Conservation (phyloP, 1,140 invertebrate species). For the Nephila pilipes region DNA sequence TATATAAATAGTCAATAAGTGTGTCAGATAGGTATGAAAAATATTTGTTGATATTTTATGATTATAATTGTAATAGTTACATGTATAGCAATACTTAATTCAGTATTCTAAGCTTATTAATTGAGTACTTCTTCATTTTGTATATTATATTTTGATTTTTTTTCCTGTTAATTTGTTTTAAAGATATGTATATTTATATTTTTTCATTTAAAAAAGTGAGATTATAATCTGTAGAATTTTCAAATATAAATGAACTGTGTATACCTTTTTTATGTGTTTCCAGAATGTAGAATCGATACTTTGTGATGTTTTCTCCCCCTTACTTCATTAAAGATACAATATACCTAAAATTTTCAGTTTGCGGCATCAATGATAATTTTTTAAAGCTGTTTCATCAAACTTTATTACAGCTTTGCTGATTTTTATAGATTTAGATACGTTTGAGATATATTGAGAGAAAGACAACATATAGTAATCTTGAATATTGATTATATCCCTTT, state of each 20-base stretch:
- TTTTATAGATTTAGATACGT: not conserved
- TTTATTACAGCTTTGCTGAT: too few species aligned
- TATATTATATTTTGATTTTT: not conserved
- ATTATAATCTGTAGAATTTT: not conserved
- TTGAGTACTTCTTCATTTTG: not conserved
- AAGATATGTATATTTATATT: slow-evolving; percentile 6
- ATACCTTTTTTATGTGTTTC: too few species aligned
- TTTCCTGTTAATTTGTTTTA: not conserved
- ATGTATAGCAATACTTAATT: not conserved
- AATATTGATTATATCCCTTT: too few species aligned
- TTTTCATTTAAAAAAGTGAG: not conserved
- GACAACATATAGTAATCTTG: not conserved
- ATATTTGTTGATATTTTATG: not conserved
- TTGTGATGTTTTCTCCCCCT: too few species aligned
- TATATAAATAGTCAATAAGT: not conserved
- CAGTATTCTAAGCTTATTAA: not conserved
- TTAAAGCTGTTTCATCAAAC: too few species aligned
- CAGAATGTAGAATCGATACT: too few species aligned
- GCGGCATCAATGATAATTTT: too few species aligned
- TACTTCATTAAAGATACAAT: too few species aligned
- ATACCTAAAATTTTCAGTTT: too few species aligned
- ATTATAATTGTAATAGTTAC: not conserved
- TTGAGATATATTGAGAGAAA: not conserved
- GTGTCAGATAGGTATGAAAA: not conserved
- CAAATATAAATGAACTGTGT: too few species aligned